Base-by-base conservation (phyloP, 2,797 vertebrate species). In the Sylvilagus floridanus region DNA sequence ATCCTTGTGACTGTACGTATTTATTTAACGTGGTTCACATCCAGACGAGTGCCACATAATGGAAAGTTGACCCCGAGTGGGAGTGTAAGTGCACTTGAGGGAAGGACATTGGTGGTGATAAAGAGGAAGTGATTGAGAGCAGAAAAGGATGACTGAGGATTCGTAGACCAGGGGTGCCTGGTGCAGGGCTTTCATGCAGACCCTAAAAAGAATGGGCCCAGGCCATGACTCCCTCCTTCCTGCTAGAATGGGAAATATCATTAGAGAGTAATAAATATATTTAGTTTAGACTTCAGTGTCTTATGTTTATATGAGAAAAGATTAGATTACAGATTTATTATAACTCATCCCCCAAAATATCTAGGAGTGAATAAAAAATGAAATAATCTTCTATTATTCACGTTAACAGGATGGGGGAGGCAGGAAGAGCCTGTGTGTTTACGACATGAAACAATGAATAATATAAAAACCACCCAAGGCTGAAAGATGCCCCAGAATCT, bases 261-360 rank as follows among this genome's bases (percentile, higher is more conserved):
- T 92, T 94, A 95, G 52, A 95, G 52, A 79, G 86, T 89, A 94
- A 97, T 95, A 96, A 93, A 95, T 96, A 96, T 30, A 87, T 92
- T 95, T 68, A 92, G 85, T 96, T 81, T 96, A 96, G 92, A 96
- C 73, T 94, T 88, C 66, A 91, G 77, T 93, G 91, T 86, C 84
- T 93, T 84, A 54, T 93, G 94, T 93, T 96, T 97, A 92, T 85
- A 57, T 35, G 76, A 96, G 72, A 66, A 72, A 86, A 83, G 93
- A 93, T 88, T 62, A 91, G 88, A 92, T 93, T 86, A 77, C 79
- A 96, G 94, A 92, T 93, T 88, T 91, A 96, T 95, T 91, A 22
- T 94, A 95, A 84, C 50, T 94, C 63, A 30, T 90, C 88, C 60
- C 65, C 79, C 60, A 6, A 92, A 92, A 86, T 92, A 96, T 93